These are phyloP conservation scores for Cervus canadensis DNA, from an alignment of 2,113 vertebrate genomes.

Conservation along the genomic window DNA sequence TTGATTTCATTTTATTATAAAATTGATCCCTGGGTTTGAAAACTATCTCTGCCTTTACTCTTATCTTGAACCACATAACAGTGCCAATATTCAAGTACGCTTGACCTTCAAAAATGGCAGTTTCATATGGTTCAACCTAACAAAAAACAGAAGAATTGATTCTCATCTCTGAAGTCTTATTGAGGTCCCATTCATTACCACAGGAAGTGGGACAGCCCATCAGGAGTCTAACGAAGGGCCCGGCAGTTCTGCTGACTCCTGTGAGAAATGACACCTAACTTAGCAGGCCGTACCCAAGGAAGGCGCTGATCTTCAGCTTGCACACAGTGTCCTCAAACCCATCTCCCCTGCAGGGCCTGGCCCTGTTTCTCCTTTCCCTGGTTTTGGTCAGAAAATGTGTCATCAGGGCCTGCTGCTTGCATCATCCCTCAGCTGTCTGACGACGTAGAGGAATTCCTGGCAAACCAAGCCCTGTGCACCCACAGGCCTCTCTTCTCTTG, in stretches of 20 bases:
- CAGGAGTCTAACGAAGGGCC: background rate
- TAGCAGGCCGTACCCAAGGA: background rate
- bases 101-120: background rate
- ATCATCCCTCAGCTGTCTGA: constrained; percentile 37
- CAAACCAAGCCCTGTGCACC: constrained; percentile 75
- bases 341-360: background rate
- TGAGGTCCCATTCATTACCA: background rate
- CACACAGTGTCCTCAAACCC: constrained; percentile 19
- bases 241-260: background rate
- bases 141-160: background rate
- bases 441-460: constrained; percentile 82
- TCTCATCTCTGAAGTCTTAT: background rate
- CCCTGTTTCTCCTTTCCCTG: constrained; percentile 23
- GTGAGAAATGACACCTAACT: background rate
- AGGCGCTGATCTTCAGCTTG: constrained; percentile 55
- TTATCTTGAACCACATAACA: background rate
- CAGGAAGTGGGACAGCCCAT: background rate
- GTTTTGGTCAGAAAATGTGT: constrained; percentile 61
- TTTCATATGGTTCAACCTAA: background rate
- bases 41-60: background rate
- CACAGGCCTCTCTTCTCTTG: constrained; percentile 39
- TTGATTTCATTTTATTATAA: background rate
- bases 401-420: background rate
- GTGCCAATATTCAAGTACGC: background rate
- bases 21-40: background rate